Evolutionary conservation across 2,797 vertebrate genomes (phyloP).

Genomic region (Decapterus maruadsi): DNA sequence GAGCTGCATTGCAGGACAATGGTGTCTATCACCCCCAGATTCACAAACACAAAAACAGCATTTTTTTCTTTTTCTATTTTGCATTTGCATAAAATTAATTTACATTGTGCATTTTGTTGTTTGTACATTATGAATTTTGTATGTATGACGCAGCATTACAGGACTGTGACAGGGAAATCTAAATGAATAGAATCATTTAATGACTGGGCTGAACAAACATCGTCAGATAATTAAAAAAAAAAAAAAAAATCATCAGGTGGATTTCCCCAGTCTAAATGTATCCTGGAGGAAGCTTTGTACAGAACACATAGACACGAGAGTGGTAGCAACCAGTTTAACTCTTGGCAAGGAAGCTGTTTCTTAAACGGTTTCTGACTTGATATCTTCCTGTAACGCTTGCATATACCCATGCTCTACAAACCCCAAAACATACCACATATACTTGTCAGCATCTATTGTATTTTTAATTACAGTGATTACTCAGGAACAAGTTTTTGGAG

Average conservation of each 20-base stretch:
- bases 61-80: no score
- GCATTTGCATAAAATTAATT: no score
- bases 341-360: background rate
- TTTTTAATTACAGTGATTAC: slow-evolving; percentile 68
- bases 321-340: background rate
- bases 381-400: background rate
- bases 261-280: background rate
- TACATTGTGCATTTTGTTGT: no score
- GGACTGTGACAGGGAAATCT: background rate
- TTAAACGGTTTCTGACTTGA: background rate
- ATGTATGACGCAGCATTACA: background rate
- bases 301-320: background rate
- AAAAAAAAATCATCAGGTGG: no score
- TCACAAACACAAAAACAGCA: no score
- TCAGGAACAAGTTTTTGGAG: slow-evolving; percentile 42
- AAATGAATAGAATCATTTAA: no score
- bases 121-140: background rate
- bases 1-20: no score
- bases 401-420: slow-evolving; percentile 13
- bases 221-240: background rate
- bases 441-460: slow-evolving; percentile 53
- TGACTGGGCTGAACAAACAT: background rate
- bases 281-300: background rate
- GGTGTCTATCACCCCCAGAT: no score
- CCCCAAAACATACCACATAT: slow-evolving; percentile 11